Conservation (phyloP, 2,888 invertebrate genomes). For the Trichacis sp. region DNA sequence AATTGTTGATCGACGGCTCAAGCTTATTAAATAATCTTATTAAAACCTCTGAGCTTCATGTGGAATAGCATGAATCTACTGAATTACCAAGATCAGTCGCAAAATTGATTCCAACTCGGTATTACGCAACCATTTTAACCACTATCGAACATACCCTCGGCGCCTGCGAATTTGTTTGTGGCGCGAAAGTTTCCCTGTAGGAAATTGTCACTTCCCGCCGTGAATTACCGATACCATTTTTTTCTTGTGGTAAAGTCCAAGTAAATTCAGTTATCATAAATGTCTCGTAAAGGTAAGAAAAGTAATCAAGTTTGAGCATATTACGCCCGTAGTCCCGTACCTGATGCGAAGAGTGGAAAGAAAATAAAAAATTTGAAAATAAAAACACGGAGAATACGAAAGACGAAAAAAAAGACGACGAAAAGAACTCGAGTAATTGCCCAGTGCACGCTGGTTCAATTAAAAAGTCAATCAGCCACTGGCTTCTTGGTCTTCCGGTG, state of each 20-base stretch:
- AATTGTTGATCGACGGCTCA: too few species aligned
- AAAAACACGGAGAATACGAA: constrained; percentile 11
- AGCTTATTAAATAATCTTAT: too few species aligned
- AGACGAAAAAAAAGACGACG: constrained; percentile 30
- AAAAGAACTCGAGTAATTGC: constrained; percentile 56
- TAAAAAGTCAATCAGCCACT: constrained; percentile 67
- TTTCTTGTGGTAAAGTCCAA: not conserved
- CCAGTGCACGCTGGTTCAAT: constrained; percentile 60
- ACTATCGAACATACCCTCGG: too few species aligned
- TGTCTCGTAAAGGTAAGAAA: constrained; percentile 1
- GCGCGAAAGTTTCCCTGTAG: too few species aligned
- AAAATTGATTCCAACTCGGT: too few species aligned
- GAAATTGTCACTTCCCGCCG: too few species aligned
- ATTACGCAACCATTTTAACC: too few species aligned
- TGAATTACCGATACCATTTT: not conserved
- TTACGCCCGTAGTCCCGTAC: not conserved
- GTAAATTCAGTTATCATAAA: constrained; percentile 4
- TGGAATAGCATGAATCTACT: too few species aligned
- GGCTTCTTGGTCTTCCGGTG: constrained; percentile 15
- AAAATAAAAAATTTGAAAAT: too few species aligned
- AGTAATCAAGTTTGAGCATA: not conserved
- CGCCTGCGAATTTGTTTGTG: too few species aligned
- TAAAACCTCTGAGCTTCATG: too few species aligned
- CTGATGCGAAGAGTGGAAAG: constrained; percentile 8
- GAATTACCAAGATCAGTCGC: too few species aligned